Evolutionary conservation across 2,888 invertebrate species (phyloP).

Genomic region (Plagodis pulveraria): DNA sequence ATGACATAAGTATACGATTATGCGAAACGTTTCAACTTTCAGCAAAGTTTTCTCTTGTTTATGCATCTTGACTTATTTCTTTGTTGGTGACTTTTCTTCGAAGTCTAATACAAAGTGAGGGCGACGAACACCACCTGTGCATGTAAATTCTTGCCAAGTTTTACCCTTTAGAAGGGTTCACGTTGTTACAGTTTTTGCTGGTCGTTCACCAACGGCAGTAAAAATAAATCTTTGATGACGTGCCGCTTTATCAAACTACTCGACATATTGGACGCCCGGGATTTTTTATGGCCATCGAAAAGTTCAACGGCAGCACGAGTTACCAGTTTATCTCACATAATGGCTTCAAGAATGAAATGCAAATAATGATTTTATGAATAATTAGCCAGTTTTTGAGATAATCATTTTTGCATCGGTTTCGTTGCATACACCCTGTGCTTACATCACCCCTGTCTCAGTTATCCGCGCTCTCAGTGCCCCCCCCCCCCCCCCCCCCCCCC

Average conservation of each 20-base stretch:
- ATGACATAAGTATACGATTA: neutral
- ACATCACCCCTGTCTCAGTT: too few species aligned
- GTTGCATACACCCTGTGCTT: too few species aligned
- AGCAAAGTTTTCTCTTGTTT: constrained; percentile 17
- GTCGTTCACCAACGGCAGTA: constrained; percentile 11
- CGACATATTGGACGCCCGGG: constrained; percentile 16
- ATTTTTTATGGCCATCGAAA: constrained; percentile 23
- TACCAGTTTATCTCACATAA: neutral
- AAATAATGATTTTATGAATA: too few species aligned
- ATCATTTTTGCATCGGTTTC: too few species aligned
- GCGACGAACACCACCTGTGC: constrained; percentile 23
- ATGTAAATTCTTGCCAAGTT: constrained; percentile 26
- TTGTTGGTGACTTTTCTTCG: constrained; percentile 21
- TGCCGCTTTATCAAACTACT: constrained; percentile 19
- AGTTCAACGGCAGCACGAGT: constrained; percentile 5
- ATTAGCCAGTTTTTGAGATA: too few species aligned
- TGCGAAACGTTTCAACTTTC: neutral
- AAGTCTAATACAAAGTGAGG: constrained; percentile 4
- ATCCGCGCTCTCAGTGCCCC: too few species aligned
- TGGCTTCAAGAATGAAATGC: too few species aligned
- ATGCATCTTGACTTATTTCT: constrained; percentile 18
- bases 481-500: too few species aligned
- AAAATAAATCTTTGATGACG: constrained; percentile 21
- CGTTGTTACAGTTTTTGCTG: constrained; percentile 22
- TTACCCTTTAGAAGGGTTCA: constrained; percentile 21